Conservation (phyloP, 2,797 vertebrate species). For the Lagodon rhomboides region DNA sequence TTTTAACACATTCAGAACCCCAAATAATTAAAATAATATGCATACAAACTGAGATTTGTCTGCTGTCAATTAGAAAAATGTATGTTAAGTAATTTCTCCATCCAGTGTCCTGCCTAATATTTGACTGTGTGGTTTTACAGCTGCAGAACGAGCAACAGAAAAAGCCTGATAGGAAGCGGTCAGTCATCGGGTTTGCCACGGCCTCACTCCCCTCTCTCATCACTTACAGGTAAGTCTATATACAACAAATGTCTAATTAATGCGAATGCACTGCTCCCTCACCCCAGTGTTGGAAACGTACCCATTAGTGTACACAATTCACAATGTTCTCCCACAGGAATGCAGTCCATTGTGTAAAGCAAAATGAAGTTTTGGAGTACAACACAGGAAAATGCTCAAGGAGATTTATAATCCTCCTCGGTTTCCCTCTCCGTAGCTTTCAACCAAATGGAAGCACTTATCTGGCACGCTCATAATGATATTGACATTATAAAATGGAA, state of each 20-base stretch:
- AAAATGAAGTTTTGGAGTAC: conserved; percentile 26
- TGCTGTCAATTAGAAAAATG: neutral
- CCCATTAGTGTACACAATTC: conserved; percentile 12
- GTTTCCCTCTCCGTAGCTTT: neutral
- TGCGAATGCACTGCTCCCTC: neutral
- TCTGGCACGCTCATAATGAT: neutral
- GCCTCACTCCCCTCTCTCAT: conserved; percentile 96
- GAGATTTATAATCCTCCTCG: conserved; percentile 3
- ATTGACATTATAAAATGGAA: no score
- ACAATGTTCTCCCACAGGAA: conserved; percentile 49
- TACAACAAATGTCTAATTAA: neutral
- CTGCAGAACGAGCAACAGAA: conserved; percentile 98
- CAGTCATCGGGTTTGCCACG: conserved; percentile 94
- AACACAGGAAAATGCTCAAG: conserved; percentile 19
- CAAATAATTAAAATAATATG: neutral
- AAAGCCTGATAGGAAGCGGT: conserved; percentile 95
- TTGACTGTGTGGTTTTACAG: conserved; percentile 82
- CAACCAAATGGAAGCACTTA: neutral
- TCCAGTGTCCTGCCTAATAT: conserved; percentile 35
- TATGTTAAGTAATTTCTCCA: neutral
- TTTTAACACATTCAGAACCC: neutral
- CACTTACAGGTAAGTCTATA: conserved; percentile 91
- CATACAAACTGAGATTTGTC: neutral
- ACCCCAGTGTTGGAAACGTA: neutral
- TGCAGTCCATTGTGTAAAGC: conserved; percentile 52